Conservation (phyloP, 2,888 invertebrate genomes). For the Harpalus rufipes region DNA sequence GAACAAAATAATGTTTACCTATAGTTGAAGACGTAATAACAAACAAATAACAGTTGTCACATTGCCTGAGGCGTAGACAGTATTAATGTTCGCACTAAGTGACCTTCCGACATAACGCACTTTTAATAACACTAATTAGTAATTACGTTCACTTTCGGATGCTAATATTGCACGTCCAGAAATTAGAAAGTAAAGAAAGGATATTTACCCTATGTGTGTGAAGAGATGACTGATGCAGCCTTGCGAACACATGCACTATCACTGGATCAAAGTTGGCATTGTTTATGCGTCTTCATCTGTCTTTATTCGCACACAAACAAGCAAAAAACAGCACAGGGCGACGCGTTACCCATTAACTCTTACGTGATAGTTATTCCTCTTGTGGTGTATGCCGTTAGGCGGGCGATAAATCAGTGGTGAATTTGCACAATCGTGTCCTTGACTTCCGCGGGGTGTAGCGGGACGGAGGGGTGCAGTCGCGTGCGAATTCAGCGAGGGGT, state of each 20-base stretch:
- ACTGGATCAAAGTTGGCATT: conserved; percentile 52
- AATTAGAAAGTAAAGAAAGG: background rate
- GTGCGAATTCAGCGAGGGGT: conserved; percentile 56
- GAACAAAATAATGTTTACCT: background rate
- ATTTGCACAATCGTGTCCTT: conserved; percentile 59
- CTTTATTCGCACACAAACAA: conserved; percentile 57
- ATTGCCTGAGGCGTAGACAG: conserved; percentile 26
- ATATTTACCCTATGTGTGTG: background rate
- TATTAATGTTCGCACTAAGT: conserved; percentile 31
- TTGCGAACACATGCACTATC: conserved; percentile 50
- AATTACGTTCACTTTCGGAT: conserved; percentile 60
- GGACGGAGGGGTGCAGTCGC: conserved; percentile 41
- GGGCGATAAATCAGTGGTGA: conserved; percentile 27
- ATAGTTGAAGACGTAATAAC: conserved; percentile 21
- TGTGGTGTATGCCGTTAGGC: conserved; percentile 5
- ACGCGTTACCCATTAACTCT: conserved; percentile 23
- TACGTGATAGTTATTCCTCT: background rate
- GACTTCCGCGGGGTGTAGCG: background rate
- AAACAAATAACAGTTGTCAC: conserved; percentile 13
- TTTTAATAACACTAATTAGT: conserved; percentile 60
- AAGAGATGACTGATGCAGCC: background rate
- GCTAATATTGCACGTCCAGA: background rate
- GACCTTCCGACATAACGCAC: conserved; percentile 56
- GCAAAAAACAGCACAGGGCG: conserved; percentile 50
- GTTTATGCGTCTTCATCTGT: conserved; percentile 58